Conservation (phyloP, 2,888 invertebrate species). For the Junonia oenone region DNA sequence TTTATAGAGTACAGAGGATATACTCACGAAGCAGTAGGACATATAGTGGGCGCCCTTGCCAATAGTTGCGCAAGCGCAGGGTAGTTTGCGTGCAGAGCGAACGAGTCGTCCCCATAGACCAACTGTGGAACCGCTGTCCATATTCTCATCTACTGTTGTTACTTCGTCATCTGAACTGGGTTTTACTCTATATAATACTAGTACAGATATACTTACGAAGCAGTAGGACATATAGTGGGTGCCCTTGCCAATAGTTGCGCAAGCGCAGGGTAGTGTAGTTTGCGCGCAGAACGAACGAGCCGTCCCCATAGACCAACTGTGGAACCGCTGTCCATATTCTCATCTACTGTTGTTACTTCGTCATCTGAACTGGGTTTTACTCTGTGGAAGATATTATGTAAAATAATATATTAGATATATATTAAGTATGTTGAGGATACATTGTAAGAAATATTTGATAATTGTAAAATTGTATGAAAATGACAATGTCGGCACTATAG, state of each 20-base stretch:
- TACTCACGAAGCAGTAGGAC: conserved; percentile 85
- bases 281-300: conserved; percentile 82
- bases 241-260: conserved; percentile 83
- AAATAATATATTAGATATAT: too few species aligned
- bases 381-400: too few species aligned
- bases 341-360: conserved; percentile 46
- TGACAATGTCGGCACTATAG: not conserved
- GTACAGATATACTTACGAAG: conserved; percentile 80
- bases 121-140: conserved; percentile 69
- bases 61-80: conserved; percentile 84
- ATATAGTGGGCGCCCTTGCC: conserved; percentile 82
- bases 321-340: conserved; percentile 69
- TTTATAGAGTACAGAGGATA: too few species aligned
- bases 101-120: conserved; percentile 75
- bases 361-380: conserved; percentile 55
- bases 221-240: conserved; percentile 82
- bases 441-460: too few species aligned
- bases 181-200: conserved; percentile 46
- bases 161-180: conserved; percentile 46
- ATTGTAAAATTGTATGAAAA: not conserved
- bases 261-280: conserved; percentile 84
- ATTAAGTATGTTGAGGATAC: too few species aligned
- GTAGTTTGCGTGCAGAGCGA: conserved; percentile 83
- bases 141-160: conserved; percentile 54
- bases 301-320: conserved; percentile 69